These are phyloP conservation scores for Pipa parva DNA, from an alignment of 2,113 vertebrate genomes.

Conservation along the genomic window DNA sequence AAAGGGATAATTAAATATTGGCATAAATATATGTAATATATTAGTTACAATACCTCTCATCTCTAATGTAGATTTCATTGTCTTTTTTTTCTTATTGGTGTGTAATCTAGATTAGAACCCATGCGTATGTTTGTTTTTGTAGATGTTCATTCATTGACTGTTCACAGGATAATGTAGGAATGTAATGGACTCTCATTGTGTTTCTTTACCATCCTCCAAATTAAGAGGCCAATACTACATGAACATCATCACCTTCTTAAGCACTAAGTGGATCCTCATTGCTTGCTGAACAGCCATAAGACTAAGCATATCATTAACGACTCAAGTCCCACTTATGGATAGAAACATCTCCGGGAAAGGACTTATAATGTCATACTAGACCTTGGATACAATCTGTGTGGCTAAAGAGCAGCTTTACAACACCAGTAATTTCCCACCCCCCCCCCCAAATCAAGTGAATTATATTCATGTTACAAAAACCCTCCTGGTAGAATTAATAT, in stretches of 20 bases:
- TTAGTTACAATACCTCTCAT: no score
- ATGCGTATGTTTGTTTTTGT: no score
- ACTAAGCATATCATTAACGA: constrained; percentile 63
- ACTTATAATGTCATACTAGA: constrained; percentile 57
- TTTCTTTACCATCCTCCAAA: constrained; percentile 2
- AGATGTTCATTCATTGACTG: neutral
- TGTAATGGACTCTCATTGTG: neutral
- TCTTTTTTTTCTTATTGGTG: no score
- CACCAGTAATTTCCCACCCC: constrained; percentile 58
- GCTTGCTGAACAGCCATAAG: constrained; percentile 59
- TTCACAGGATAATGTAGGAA: neutral
- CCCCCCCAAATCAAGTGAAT: constrained; percentile 40
- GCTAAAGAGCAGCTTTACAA: constrained; percentile 80
- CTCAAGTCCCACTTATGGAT: constrained; percentile 64
- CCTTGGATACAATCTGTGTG: constrained; percentile 72
- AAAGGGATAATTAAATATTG: no score
- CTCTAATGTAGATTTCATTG: no score
- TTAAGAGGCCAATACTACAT: constrained; percentile 28
- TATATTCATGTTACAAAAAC: constrained; percentile 33
- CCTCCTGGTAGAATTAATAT: constrained; percentile 29
- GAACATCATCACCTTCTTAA: constrained; percentile 56
- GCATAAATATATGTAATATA: no score
- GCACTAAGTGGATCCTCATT: constrained; percentile 66
- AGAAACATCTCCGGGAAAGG: constrained; percentile 63
- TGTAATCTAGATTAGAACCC: no score